Base-by-base conservation (phyloP, 2,113 vertebrate genomes). In the Chauna torquata region DNA sequence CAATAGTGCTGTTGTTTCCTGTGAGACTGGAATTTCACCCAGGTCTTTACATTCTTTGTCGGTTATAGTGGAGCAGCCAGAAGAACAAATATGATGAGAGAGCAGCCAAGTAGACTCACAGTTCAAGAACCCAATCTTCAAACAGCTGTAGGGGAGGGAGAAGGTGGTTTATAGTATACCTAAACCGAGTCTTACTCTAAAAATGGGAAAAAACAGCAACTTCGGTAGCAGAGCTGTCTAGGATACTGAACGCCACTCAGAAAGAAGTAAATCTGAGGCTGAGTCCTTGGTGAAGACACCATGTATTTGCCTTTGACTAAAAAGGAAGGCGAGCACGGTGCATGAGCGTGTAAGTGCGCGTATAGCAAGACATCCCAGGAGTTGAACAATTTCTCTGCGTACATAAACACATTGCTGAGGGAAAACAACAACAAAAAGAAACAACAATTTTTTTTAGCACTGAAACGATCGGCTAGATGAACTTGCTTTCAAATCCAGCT, bases 1-100 rank as follows among this genome's bases (percentile, higher is more conserved):
- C 47, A 59, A 50, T 57, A 82, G 22, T 8, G 57, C 81, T 84
- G 75, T 59, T 8, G 24, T 65, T 80, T 86, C 78, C 49, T 89
- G 34, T 2, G 8, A 94, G 81, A 69, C 52, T 79, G 87, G 89
- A 87, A 95, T 92, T 91, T 94, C 86, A 88, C 32, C 78, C 62
- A 81, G 55, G 70, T 85, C 92, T 87, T 94, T 77, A 92, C 94
- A 94, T 97, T 95, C 95, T 94, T 94, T 0, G 3, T 95, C 25
- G 0, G 58, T 90, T 94, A 80, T 23, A 83, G 62, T 7, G 38
- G 42, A 82, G 49, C 62, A 91, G 74, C 65, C 92, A 65, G 78
- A 89, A 82, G 70, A 89, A 42, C 49, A 80, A 85, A 28, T 70
- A 79, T 6, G 2, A 78, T 75, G 57, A 94, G 49, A 82, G 74